Evolutionary conservation across 37 sponge, comb jelly and placozoan species (phyloP).

Genomic region (Aplysina aerophoba): DNA sequence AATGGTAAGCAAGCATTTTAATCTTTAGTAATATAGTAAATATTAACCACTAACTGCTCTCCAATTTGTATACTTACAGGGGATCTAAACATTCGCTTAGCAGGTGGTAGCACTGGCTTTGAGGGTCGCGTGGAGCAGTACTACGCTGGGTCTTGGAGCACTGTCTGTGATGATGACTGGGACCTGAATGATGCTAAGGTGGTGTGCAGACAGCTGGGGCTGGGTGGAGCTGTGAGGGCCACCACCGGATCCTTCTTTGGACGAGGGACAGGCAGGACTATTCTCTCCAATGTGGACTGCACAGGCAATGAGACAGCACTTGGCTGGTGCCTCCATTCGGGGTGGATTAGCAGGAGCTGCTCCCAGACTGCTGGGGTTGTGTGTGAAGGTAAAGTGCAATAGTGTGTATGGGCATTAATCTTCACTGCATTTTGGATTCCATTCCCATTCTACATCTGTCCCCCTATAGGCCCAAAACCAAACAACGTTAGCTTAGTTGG

Average conservation of each 20-base stretch:
- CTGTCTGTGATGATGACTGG: constrained; percentile 21
- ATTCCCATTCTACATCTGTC: too few relatives aligned
- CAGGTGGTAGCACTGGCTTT: neutral
- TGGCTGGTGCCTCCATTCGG: too few relatives aligned
- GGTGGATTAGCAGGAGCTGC: too few relatives aligned
- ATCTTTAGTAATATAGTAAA: too few relatives aligned
- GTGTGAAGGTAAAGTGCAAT: too few relatives aligned
- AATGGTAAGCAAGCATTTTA: neutral
- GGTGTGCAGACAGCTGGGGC: constrained; percentile 35
- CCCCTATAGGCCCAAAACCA: too few relatives aligned
- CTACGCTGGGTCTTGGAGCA: constrained; percentile 35
- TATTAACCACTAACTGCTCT: neutral
- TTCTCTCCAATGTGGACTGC: constrained; percentile 32
- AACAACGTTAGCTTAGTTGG: too few relatives aligned
- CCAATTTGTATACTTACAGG: neutral
- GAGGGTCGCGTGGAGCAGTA: constrained; percentile 39
- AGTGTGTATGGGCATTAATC: too few relatives aligned
- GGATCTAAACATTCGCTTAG: neutral
- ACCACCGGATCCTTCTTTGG: constrained; percentile 5
- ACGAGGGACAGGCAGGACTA: neutral
- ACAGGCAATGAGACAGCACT: constrained; percentile 15
- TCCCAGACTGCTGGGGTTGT: too few relatives aligned
- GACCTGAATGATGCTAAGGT: constrained; percentile 32
- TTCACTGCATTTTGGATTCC: too few relatives aligned
- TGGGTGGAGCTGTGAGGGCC: constrained; percentile 23